Evolutionary conservation across 2,797 vertebrate genomes (phyloP).

Genomic region (Euthynnus affinis): DNA sequence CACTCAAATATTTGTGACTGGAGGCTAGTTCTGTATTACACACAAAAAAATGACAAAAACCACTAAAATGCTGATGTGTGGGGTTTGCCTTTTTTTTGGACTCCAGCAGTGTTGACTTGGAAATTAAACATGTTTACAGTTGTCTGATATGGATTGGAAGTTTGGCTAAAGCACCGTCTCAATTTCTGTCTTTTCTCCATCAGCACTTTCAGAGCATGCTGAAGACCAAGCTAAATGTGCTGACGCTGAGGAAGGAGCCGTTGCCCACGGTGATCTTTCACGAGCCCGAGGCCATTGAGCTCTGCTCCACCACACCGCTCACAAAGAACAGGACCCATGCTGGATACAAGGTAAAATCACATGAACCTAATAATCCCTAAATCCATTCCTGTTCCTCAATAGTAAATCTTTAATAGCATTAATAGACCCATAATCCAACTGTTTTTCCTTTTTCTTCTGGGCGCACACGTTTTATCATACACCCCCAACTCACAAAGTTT

Average conservation of each 20-base stretch:
- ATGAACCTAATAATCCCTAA: conserved; percentile 63
- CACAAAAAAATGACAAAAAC: background rate
- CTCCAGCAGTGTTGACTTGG: conserved; percentile 18
- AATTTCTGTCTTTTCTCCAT: conserved; percentile 40
- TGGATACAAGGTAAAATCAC: conserved; percentile 93
- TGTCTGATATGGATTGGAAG: conserved; percentile 11
- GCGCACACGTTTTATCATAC: conserved; percentile 32
- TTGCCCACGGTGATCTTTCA: conserved; percentile 98
- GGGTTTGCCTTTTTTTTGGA: background rate
- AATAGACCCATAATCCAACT: conserved; percentile 61
- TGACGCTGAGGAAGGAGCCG: conserved; percentile 97
- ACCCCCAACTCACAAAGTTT: conserved; percentile 19
- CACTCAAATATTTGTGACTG: background rate
- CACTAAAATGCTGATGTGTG: conserved; percentile 8
- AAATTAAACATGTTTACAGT: background rate
- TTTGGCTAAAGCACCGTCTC: conserved; percentile 35
- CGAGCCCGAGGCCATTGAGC: conserved; percentile 97
- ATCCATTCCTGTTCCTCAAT: conserved; percentile 49
- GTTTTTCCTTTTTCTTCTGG: conserved; percentile 46
- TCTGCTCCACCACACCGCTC: conserved; percentile 94
- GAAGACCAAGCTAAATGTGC: conserved; percentile 98
- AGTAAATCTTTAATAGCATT: conserved; percentile 69
- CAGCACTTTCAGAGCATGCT: conserved; percentile 99
- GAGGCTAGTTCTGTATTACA: background rate
- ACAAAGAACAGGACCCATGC: conserved; percentile 90